A percentile compares a stretch with the other conserved stretches of the same genome.
Evolutionary conservation across 2,797 vertebrate species (phyloP).

Genomic region (Corythornis leucogaster): DNA sequence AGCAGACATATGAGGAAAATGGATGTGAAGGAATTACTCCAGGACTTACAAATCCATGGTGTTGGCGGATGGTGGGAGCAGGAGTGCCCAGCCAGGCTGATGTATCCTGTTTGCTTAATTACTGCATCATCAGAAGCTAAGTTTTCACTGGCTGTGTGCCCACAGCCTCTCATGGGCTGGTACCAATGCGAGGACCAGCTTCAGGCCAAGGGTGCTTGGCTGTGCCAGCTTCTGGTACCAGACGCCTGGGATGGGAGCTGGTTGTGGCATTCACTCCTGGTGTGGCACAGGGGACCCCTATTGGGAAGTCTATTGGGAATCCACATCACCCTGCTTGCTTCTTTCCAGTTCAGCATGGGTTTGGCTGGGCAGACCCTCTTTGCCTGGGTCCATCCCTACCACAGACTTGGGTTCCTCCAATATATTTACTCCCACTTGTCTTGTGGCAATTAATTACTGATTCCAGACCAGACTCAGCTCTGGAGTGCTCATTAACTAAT

Average conservation of each 20-base stretch:
- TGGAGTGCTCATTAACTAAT: slow-evolving; percentile 43
- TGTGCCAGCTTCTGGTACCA: background rate
- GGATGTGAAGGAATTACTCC: background rate
- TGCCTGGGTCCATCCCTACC: background rate
- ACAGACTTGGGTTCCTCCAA: background rate
- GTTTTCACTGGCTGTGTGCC: fast-evolving
- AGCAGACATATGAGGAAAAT: background rate
- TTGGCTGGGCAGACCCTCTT: background rate
- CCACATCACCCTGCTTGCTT: background rate
- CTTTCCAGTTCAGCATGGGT: background rate
- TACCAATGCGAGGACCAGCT: background rate
- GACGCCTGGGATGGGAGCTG: background rate
- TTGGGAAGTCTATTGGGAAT: background rate
- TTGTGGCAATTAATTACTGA: slow-evolving; percentile 40
- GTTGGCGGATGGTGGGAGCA: background rate
- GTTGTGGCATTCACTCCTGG: background rate
- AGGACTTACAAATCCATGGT: background rate
- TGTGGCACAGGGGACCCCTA: no score
- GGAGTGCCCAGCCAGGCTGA: background rate
- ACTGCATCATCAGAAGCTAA: background rate
- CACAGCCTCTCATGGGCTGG: background rate
- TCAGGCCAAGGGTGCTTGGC: background rate
- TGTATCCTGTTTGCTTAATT: background rate
- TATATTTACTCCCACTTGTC: background rate
- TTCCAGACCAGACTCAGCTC: slow-evolving; percentile 29